phyloP scores from a whole-genome alignment of 1,140 invertebrate species.

The Drosophila pandora region DNA sequence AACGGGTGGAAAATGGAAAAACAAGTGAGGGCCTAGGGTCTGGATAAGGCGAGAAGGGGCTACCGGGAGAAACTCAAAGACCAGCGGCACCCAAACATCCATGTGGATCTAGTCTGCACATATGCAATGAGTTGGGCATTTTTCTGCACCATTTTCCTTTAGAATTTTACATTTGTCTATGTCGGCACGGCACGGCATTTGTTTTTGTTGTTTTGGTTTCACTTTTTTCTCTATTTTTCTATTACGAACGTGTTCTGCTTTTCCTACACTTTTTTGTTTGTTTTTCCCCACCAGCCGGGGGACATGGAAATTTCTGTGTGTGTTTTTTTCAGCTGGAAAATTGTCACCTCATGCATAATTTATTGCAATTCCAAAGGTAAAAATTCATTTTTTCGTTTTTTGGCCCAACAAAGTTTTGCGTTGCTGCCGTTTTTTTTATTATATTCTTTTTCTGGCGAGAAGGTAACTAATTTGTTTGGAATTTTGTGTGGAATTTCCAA shows the following conservation, averaged over 20 bases:
- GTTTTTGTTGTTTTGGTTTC: conserved; percentile 47
- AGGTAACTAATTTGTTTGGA: conserved; percentile 21
- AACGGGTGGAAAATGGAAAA: background rate
- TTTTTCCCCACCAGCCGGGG: conserved; percentile 44
- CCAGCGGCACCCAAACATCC: conserved; percentile 12
- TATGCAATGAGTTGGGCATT: conserved; percentile 65
- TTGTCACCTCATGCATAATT: conserved; percentile 81
- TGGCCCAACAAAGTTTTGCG: conserved; percentile 43
- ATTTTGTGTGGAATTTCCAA: conserved; percentile 4
- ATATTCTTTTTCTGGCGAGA: background rate
- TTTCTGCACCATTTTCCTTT: conserved; percentile 64
- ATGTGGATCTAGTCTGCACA: conserved; percentile 35
- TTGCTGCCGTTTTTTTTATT: conserved; percentile 13
- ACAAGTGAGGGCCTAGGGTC: background rate
- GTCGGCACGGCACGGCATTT: conserved; percentile 47
- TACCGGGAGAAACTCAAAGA: conserved; percentile 19
- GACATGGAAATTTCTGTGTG: conserved; percentile 23
- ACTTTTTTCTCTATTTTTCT: conserved; percentile 50
- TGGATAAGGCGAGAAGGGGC: background rate
- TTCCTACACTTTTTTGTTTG: conserved; percentile 26
- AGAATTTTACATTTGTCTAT: conserved; percentile 59
- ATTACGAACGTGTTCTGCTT: conserved; percentile 67
- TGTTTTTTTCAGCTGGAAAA: conserved; percentile 53
- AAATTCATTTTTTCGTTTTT: conserved; percentile 64
- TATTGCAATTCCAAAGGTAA: conserved; percentile 73